Conservation (phyloP, 2,888 invertebrate species). For the Danaus chrysippus region DNA sequence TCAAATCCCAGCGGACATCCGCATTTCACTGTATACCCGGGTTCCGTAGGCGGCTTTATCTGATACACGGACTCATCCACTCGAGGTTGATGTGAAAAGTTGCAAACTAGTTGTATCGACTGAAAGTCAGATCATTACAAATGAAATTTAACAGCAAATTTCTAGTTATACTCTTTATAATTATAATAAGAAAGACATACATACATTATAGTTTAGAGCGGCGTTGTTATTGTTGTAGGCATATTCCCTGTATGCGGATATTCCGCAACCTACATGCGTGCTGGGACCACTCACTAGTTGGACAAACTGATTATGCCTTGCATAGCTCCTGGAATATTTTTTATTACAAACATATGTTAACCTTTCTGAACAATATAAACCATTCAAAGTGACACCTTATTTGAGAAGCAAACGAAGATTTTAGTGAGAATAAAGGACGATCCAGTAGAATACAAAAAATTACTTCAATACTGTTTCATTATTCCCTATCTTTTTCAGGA, state of each 20-base stretch:
- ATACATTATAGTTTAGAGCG: conserved; percentile 46
- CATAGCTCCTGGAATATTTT: neutral
- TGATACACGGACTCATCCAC: conserved; percentile 40
- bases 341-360: neutral
- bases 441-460: no score
- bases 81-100: conserved; percentile 46
- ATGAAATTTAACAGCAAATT: neutral
- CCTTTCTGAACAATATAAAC: no score
- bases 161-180: neutral
- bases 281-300: conserved; percentile 44
- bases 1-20: conserved; percentile 54
- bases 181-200: neutral
- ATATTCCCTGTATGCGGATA: conserved; percentile 52
- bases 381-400: no score
- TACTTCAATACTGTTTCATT: no score
- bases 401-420: no score
- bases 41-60: conserved; percentile 36
- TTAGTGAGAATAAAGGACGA: no score
- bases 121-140: conserved; percentile 32
- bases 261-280: conserved; percentile 63
- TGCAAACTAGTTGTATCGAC: conserved; percentile 56
- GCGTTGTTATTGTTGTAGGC: conserved; percentile 36
- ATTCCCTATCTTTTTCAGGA: no score
- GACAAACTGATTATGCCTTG: conserved; percentile 36
- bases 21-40: conserved; percentile 40